These are phyloP conservation scores for Danionella cerebrum DNA, from an alignment of 2,113 vertebrate species.

Conservation along the genomic window DNA sequence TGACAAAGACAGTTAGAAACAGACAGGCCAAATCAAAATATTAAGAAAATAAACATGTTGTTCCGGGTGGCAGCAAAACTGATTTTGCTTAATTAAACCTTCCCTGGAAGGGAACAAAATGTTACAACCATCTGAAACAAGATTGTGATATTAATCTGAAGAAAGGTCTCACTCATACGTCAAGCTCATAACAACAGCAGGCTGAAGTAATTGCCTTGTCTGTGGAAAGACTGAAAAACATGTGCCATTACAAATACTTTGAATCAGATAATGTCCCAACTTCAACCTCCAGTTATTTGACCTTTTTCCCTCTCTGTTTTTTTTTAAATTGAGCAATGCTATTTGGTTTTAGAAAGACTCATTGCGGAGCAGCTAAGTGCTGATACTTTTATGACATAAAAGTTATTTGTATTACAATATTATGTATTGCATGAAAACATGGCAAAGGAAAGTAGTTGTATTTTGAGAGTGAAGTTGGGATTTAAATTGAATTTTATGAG, in stretches of 20 bases:
- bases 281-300: background rate
- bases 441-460: no score
- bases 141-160: conserved; percentile 58
- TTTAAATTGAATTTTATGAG: no score
- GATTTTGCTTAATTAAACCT: conserved; percentile 66
- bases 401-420: no score
- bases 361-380: no score
- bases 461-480: no score
- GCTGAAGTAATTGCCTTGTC: conserved; percentile 38
- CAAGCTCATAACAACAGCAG: conserved; percentile 27
- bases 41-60: conserved; percentile 26
- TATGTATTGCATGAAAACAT: no score
- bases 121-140: conserved; percentile 49
- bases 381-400: no score
- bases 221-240: background rate
- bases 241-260: conserved; percentile 4
- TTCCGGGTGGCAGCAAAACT: conserved; percentile 41
- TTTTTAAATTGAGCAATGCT: no score
- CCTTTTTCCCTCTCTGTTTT: no score
- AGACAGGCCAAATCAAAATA: conserved; percentile 30
- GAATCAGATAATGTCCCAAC: background rate
- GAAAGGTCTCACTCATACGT: conserved; percentile 43
- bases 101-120: conserved; percentile 53
- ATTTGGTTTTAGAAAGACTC: no score
- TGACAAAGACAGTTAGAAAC: conserved; percentile 21